Base-by-base conservation (phyloP, 2,797 vertebrate genomes). In the Bradypodion pumilum region DNA sequence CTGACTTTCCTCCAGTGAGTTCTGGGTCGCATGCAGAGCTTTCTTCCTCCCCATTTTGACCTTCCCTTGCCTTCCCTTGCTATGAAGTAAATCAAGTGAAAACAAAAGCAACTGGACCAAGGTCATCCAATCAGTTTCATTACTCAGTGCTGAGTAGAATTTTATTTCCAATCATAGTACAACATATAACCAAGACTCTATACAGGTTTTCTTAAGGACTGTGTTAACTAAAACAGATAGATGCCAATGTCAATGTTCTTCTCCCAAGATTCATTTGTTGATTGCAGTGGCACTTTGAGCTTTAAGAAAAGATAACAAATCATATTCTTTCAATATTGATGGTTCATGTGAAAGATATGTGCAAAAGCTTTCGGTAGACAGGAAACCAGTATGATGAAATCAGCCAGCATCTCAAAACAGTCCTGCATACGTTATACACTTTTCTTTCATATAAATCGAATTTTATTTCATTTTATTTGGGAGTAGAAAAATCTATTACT, bases 261-360 rank as follows among this genome's bases (percentile, higher is more conserved):
- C 59, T 66, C 83, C 59, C 66, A 44, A 81, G 40, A 81, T 35
- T 15, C 42, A 66, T 84, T 89, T 90, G 32, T 63, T 84, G 60
- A 79, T 82, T 72, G 32, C 32, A 32, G 40, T 74, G 35, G 63
- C 46, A 63, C 21, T 32, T 70, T 85, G 29, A 86, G 60, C 86
- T 91, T 86, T 87, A 88, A 81, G 74, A 44, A 81, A 37, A 40
- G 25, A 35, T 81, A 40, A 65, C 84, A 84, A 74, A 74, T 85
- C 74, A 74, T 85, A 80, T 77, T 1, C 0, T 84, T 89, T 91
- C 76, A 86, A 37, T 85, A 79, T 42, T 37, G 56, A 75, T 82
- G 73, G 0, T 0, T 88, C 82, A 81, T 89, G 88, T 89, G 52
- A 85, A 92, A 25, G 75, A 81, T 69, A 86, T 42, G 83, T 65